Conservation (phyloP, 2,113 vertebrate species). For the Mirounga angustirostris region DNA sequence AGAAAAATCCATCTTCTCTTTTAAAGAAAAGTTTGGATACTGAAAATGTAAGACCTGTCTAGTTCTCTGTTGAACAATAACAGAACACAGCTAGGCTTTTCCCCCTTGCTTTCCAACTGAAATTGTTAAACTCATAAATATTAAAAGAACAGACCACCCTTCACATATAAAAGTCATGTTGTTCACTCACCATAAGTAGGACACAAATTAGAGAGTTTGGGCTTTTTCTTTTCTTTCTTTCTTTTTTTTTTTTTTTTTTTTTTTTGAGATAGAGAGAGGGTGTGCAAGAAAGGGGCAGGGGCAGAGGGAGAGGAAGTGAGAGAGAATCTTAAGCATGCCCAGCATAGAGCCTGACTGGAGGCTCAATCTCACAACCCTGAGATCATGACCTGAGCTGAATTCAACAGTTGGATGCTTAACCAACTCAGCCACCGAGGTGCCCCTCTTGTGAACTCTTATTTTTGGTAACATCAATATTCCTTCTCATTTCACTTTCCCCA, state of each 20-base stretch:
- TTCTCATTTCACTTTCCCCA: neutral
- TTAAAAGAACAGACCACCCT: neutral
- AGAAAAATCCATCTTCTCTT: constrained; percentile 44
- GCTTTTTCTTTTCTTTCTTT: neutral
- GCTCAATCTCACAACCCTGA: neutral
- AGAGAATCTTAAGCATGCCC: neutral
- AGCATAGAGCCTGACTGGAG: neutral
- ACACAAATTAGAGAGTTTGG: neutral
- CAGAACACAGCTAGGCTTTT: neutral
- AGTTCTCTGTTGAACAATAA: constrained; percentile 31
- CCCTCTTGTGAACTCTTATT: neutral
- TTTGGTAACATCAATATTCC: neutral
- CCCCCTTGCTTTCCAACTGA: neutral
- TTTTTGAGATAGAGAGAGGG: neutral
- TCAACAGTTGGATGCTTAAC: neutral
- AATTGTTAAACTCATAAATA: constrained; percentile 44
- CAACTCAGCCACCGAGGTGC: neutral
- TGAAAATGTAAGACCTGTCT: constrained; percentile 40
- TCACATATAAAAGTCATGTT: neutral
- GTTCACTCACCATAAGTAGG: neutral
- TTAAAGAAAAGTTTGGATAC: neutral
- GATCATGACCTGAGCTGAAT: neutral
- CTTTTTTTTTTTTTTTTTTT: neutral
- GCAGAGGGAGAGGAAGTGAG: neutral
- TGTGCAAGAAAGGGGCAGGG: neutral